phyloP scores from a whole-genome alignment of 2,797 vertebrate species.

The Podarcis lilfordi region DNA sequence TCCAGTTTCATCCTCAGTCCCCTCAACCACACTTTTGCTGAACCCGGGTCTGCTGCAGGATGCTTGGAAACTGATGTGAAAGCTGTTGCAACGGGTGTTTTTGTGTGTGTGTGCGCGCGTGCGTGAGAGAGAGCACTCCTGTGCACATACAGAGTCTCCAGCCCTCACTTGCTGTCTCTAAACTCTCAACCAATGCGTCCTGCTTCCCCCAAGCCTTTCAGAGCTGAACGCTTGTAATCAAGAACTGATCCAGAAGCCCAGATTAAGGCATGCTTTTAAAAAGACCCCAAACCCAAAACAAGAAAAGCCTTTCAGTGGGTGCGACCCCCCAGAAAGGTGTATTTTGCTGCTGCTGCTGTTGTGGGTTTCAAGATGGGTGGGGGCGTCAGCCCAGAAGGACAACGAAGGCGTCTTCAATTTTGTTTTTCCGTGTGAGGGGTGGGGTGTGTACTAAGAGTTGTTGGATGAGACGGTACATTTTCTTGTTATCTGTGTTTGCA shows the following conservation, averaged over 20 bases:
- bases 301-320: slow-evolving; percentile 52
- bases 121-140: background rate
- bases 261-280: background rate
- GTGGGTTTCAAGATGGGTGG: background rate
- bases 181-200: background rate
- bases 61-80: background rate
- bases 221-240: background rate
- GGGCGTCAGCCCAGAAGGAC: slow-evolving; percentile 56
- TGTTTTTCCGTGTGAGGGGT: background rate
- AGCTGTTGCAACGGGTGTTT: background rate
- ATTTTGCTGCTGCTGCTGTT: slow-evolving; percentile 63
- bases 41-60: background rate
- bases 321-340: slow-evolving; percentile 68
- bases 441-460: slow-evolving; percentile 39
- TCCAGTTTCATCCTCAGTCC: no score
- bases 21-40: no score
- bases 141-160: background rate
- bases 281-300: background rate
- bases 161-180: no score
- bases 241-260: background rate
- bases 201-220: background rate
- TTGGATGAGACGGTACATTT: slow-evolving; percentile 79
- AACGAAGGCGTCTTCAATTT: slow-evolving; percentile 70
- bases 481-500: slow-evolving; percentile 86
- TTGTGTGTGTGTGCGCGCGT: background rate